phyloP scores from a whole-genome alignment of 2,113 vertebrate genomes.

The Cricetomys ansorgei region DNA sequence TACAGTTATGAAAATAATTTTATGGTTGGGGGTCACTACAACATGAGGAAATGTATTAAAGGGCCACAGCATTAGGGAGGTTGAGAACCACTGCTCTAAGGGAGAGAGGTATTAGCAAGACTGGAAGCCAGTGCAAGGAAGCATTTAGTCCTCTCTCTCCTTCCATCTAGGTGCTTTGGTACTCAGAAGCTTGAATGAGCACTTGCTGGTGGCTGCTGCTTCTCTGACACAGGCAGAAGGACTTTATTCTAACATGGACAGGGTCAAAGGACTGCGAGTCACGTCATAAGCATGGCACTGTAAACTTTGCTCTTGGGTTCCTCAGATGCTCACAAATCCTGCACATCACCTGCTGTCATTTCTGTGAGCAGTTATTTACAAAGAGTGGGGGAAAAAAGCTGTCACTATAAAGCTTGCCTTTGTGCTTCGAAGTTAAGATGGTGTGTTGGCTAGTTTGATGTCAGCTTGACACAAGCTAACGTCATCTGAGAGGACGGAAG shows the following conservation, averaged over 20 bases:
- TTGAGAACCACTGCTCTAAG: background rate
- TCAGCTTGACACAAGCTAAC: background rate
- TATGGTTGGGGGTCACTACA: too few relatives aligned
- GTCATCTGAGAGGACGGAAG: background rate
- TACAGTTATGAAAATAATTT: too few relatives aligned
- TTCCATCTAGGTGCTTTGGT: background rate
- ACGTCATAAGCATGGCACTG: background rate
- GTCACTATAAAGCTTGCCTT: background rate
- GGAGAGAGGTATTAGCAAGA: background rate
- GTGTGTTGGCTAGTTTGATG: background rate
- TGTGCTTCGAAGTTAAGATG: background rate
- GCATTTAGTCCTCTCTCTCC: background rate
- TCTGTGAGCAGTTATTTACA: background rate
- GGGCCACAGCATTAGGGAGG: too few relatives aligned
- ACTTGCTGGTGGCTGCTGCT: background rate
- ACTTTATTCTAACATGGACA: background rate
- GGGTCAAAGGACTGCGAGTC: background rate
- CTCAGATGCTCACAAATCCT: background rate
- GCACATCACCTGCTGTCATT: background rate
- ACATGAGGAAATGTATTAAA: too few relatives aligned
- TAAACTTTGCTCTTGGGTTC: background rate
- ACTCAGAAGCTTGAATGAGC: background rate
- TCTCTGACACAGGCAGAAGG: background rate
- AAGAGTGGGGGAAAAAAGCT: background rate
- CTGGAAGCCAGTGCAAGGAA: background rate